Evolutionary conservation across 2,797 vertebrate species (phyloP), one percentile per base, ranked within the genome.

Genomic region (Delichon dasypus): DNA sequence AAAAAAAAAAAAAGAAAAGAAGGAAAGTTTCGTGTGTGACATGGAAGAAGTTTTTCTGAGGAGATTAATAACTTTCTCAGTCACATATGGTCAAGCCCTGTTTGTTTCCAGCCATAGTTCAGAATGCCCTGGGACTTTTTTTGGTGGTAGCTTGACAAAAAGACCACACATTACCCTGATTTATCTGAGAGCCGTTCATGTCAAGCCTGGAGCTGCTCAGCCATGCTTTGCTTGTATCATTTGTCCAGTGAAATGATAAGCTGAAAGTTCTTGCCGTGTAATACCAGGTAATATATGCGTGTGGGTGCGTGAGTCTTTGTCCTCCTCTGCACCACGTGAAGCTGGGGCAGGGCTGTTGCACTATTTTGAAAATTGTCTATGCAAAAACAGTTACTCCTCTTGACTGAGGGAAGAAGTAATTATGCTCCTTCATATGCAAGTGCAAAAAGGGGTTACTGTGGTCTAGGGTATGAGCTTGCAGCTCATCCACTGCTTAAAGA

Each of bases 141-240:
- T 88, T 89, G 76, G 89, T 91, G 60, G 72, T 82, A 93, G 78
- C 67, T 89, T 96, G 84, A 96, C 97, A 96, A 79, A 86, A 96
- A 96, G 95, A 82, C 89, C 91, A 48, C 92, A 93, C 60, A 9
- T 95, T 81, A 62, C 83, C 36, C 81, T 95, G 92, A 90, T 95
- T 97, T 97, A 96, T 97, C 96, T 81, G 82, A 48, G 61, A 91
- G 50, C 17, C 0, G 0, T 74, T 94, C 89, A 57, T 88, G 88
- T 70, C 89, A 90, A 95, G 83, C 91, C 89, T 79, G 64, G 64
- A 95, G 89, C 89, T 87, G 40, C 73, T 97, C 96, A 92, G n/a
- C 96, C 55, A 13, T 64, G 74, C 80, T 96, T 94, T 93, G 71
- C 79, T 96, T 84, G 70, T 96, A 85, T 90, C 96, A 93, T 97